Conservation (phyloP, 1,140 invertebrate species). For the Aphaenogaster floridana region DNA sequence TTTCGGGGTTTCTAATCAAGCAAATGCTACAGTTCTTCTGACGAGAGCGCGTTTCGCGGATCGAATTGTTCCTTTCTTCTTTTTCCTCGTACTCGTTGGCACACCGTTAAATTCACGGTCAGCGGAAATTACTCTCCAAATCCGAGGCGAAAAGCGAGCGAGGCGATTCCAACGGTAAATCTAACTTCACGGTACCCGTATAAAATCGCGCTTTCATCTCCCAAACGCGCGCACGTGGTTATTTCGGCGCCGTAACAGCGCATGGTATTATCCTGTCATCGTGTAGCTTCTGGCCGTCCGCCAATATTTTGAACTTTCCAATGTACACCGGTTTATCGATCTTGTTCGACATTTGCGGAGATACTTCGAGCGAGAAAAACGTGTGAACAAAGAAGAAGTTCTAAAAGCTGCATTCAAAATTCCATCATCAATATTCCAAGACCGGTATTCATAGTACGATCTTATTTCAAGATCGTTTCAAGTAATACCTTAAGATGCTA, state of each 20-base stretch:
- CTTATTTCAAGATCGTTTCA: too few species aligned
- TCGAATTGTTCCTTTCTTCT: slow-evolving; percentile 11
- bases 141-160: slow-evolving; percentile 45
- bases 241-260: slow-evolving; percentile 67
- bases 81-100: neutral
- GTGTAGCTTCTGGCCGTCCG: slow-evolving; percentile 51
- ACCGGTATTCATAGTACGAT: too few species aligned
- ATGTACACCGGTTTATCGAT: slow-evolving; percentile 64
- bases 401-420: neutral
- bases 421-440: neutral
- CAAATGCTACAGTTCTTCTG: slow-evolving; percentile 22
- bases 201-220: slow-evolving; percentile 43
- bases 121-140: slow-evolving; percentile 56
- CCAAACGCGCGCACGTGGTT: slow-evolving; percentile 34
- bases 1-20: slow-evolving; percentile 42
- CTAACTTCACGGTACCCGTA: slow-evolving; percentile 10
- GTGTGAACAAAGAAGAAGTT: neutral
- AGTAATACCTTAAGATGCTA: too few species aligned
- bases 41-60: slow-evolving; percentile 2
- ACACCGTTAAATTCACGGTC: slow-evolving; percentile 39
- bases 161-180: slow-evolving; percentile 4
- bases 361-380: neutral
- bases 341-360: slow-evolving; percentile 20
- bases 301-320: slow-evolving; percentile 72
- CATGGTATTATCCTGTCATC: slow-evolving; percentile 48